phyloP scores from a whole-genome alignment of 2,888 invertebrate species.

The Andrena chrysosceles region DNA sequence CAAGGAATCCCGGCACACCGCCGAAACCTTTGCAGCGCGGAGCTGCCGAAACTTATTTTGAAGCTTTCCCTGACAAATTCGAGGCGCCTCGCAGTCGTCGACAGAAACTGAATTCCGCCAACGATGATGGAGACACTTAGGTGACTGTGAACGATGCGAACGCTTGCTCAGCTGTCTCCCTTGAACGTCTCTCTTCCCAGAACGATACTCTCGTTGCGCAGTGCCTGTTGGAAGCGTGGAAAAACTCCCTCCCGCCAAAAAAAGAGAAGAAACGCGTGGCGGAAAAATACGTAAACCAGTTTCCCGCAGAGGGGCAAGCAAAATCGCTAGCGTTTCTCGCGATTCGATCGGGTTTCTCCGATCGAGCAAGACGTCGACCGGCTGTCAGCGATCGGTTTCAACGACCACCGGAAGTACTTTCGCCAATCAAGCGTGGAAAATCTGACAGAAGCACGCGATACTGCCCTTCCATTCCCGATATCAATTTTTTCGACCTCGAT shows the following conservation, averaged over 20 bases:
- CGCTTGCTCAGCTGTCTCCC: slow-evolving; percentile 42
- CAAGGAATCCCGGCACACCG: neutral
- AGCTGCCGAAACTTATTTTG: slow-evolving; percentile 51
- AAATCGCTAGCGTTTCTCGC: slow-evolving; percentile 8
- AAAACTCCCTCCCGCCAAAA: slow-evolving; percentile 6
- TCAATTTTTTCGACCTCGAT: neutral
- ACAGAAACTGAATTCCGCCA: slow-evolving; percentile 53
- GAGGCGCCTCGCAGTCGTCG: slow-evolving; percentile 45
- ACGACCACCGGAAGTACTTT: slow-evolving; percentile 20
- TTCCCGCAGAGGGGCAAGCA: neutral
- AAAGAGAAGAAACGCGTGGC: neutral
- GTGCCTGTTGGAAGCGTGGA: neutral
- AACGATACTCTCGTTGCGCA: slow-evolving; percentile 35
- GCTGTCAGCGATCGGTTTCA: slow-evolving; percentile 44
- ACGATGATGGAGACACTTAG: slow-evolving; percentile 64
- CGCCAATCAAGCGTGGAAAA: slow-evolving; percentile 14
- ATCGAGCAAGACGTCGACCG: slow-evolving; percentile 12
- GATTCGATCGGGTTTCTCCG: slow-evolving; percentile 41
- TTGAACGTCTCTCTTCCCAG: slow-evolving; percentile 22
- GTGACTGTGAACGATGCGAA: slow-evolving; percentile 58
- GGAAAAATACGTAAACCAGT: slow-evolving; percentile 18
- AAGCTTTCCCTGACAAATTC: slow-evolving; percentile 59
- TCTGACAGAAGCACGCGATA: slow-evolving; percentile 2
- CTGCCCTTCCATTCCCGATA: neutral
- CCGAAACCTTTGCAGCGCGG: neutral